Evolutionary conservation across 1,140 invertebrate species (phyloP).

Genomic region (Lanistes nyassanus): DNA sequence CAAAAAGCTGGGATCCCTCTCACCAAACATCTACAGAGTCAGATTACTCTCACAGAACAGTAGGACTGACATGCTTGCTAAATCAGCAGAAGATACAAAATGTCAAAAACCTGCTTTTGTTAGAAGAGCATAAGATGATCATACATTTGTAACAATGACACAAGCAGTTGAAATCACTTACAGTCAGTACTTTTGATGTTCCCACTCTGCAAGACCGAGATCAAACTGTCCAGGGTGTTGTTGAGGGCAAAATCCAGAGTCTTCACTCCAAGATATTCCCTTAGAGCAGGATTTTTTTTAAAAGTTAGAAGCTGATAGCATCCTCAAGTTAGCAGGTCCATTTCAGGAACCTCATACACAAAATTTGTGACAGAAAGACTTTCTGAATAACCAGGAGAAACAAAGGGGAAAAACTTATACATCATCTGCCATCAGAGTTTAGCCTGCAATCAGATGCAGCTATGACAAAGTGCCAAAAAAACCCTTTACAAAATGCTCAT

Average conservation of each 20-base stretch:
- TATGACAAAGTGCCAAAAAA: background rate
- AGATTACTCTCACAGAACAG: no score
- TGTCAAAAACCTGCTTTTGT: background rate
- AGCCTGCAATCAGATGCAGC: background rate
- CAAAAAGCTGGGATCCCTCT: no score
- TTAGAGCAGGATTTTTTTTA: no score
- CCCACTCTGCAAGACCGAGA: background rate
- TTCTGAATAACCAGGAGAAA: background rate
- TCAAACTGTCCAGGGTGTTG: background rate
- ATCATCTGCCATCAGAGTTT: background rate
- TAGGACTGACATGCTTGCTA: no score
- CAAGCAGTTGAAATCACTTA: no score
- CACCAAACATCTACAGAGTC: no score
- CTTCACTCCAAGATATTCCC: constrained; percentile 14
- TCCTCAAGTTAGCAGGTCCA: no score
- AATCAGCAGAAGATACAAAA: background rate
- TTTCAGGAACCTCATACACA: no score
- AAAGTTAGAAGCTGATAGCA: no score
- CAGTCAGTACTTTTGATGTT: background rate
- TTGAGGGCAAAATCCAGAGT: background rate
- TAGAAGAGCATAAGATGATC: no score
- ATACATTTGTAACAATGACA: no score
- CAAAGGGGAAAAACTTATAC: background rate
- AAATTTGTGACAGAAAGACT: no score
- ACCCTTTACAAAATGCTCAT: background rate